Percentiles rank a stretch among this genome's conserved stretches.
Conservation (phyloP, 2,113 vertebrate genomes). For the Cyprinodon tularosa region DNA sequence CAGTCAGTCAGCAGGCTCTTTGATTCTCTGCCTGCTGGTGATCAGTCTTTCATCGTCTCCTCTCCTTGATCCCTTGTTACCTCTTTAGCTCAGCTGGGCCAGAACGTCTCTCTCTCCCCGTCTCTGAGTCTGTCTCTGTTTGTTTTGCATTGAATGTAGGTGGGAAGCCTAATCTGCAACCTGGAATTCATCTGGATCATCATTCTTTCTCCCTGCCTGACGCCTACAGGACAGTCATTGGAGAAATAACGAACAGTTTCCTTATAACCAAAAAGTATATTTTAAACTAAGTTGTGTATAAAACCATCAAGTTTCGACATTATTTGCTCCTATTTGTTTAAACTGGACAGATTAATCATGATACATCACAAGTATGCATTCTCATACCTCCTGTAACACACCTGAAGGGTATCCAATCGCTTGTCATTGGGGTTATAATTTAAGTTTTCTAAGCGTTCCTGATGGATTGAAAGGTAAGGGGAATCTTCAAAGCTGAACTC, state of each 20-base stretch:
- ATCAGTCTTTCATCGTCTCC: slow-evolving; percentile 77
- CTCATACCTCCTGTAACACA: slow-evolving; percentile 6
- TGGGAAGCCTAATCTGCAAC: slow-evolving; percentile 62
- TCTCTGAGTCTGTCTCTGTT: slow-evolving; percentile 65
- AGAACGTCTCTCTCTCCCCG: slow-evolving; percentile 55
- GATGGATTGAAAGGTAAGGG: slow-evolving; percentile 27
- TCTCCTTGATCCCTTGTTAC: slow-evolving; percentile 69
- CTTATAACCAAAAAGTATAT: background rate
- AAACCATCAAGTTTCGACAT: background rate
- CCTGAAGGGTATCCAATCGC: background rate
- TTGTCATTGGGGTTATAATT: slow-evolving; percentile 11
- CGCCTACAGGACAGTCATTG: slow-evolving; percentile 3
- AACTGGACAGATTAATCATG: background rate
- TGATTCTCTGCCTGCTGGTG: slow-evolving; percentile 74
- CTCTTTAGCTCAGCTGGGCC: slow-evolving; percentile 55
- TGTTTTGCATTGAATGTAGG: slow-evolving; percentile 57
- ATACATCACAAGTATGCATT: background rate
- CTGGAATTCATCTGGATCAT: slow-evolving; percentile 37
- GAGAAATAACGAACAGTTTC: slow-evolving; percentile 2
- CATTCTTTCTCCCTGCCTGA: slow-evolving; percentile 7
- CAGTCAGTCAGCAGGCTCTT: slow-evolving; percentile 67
- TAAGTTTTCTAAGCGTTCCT: slow-evolving; percentile 5
- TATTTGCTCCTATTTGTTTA: slow-evolving; percentile 1
- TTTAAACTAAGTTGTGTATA: background rate
- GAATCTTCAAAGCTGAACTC: slow-evolving; percentile 42